Evolutionary conservation across 2,113 vertebrate species (phyloP).

Genomic region (Numida meleagris): DNA sequence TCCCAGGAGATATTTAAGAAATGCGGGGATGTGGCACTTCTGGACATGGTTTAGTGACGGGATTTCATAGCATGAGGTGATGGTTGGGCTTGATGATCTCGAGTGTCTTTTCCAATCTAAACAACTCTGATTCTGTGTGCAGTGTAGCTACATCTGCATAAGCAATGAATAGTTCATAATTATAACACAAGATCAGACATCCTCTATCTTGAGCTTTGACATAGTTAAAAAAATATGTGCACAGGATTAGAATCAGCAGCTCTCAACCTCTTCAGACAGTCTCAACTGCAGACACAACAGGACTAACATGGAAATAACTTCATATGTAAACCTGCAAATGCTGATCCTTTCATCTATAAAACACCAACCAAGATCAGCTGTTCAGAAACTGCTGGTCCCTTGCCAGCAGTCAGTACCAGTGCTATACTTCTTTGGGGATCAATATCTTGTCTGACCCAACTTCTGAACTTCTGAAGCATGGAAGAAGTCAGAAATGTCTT

Average conservation of each 20-base stretch:
- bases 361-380: fast-evolving
- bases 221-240: not conserved
- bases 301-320: not conserved
- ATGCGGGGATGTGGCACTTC: not conserved
- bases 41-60: not conserved
- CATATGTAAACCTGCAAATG: not conserved
- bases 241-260: not conserved
- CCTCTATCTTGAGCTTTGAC: not conserved
- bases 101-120: not conserved
- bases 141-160: not conserved
- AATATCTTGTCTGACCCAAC: not conserved
- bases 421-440: not conserved
- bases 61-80: not conserved
- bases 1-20: not conserved
- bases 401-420: not conserved
- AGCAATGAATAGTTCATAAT: not conserved
- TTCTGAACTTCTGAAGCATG: not conserved
- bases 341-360: not conserved
- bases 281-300: not conserved
- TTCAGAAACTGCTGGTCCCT: not conserved
- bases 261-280: not conserved
- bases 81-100: not conserved
- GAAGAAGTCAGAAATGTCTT: not conserved
- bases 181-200: not conserved
- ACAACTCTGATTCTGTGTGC: not conserved